Conservation (phyloP, 2,888 invertebrate species). For the Scaptodrosophila latifasciaeformis region DNA sequence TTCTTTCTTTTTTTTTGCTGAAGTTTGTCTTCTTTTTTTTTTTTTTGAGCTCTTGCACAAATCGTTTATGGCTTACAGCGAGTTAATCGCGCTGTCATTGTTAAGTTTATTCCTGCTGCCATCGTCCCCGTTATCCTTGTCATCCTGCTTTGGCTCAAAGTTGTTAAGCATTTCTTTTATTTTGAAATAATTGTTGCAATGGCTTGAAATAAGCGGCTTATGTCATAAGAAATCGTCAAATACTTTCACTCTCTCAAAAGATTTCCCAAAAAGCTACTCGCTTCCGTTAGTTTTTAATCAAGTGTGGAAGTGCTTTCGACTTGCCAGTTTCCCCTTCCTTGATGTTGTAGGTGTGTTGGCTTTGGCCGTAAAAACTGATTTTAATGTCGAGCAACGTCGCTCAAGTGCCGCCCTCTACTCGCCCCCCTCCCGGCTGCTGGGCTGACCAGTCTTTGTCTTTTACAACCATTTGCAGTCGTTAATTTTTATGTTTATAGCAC, state of each 20-base stretch:
- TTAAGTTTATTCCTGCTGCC: slow-evolving; percentile 38
- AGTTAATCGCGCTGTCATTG: slow-evolving; percentile 66
- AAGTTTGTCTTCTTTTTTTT: background rate
- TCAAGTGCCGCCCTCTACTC: slow-evolving; percentile 1
- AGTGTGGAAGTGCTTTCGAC: slow-evolving; percentile 18
- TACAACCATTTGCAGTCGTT: slow-evolving; percentile 69
- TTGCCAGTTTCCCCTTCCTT: too few species aligned
- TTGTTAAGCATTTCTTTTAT: slow-evolving; percentile 27
- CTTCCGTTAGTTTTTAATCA: slow-evolving; percentile 57
- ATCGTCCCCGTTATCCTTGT: slow-evolving; percentile 22
- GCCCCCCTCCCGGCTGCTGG: background rate
- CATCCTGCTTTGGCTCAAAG: slow-evolving; percentile 23
- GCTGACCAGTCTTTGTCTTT: slow-evolving; percentile 56
- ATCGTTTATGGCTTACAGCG: slow-evolving; percentile 63
- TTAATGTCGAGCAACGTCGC: slow-evolving; percentile 59
- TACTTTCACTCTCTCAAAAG: background rate
- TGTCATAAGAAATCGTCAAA: background rate
- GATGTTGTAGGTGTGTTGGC: slow-evolving; percentile 51
- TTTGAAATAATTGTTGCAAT: slow-evolving; percentile 28
- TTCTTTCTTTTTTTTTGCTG: background rate
- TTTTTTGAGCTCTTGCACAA: slow-evolving; percentile 18
- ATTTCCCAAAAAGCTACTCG: too few species aligned
- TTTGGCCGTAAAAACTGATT: slow-evolving; percentile 67
- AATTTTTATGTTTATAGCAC: slow-evolving; percentile 71
- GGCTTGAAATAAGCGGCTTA: slow-evolving; percentile 54